Base-by-base conservation (phyloP, 1,140 invertebrate species). In the Eriocheir sinensis region DNA sequence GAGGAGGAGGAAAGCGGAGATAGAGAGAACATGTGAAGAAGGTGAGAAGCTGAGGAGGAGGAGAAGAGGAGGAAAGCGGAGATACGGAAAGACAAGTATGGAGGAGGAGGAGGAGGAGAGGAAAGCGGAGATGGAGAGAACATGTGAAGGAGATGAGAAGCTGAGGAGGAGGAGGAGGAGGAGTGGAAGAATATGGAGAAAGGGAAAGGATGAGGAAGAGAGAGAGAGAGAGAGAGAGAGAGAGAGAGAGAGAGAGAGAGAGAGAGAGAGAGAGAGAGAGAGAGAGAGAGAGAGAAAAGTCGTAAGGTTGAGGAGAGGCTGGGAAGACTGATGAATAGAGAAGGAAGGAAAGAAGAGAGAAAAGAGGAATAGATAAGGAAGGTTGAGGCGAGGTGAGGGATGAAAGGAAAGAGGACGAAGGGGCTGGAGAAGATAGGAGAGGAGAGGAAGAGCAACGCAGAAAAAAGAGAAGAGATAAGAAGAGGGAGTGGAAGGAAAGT, bases 241-340 rank as follows among this genome's bases (percentile, higher is more conserved):
- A n/a, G n/a, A n/a, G n/a, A n/a, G n/a, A n/a, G n/a, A n/a, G n/a
- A n/a, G n/a, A n/a, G n/a, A n/a, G n/a, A n/a, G n/a, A n/a, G n/a
- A n/a, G n/a, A n/a, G n/a, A n/a, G n/a, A n/a, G n/a, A n/a, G n/a
- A n/a, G n/a, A n/a, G n/a, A n/a, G n/a, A n/a, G n/a, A n/a, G n/a
- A n/a, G n/a, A n/a, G n/a, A n/a, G n/a, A n/a, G n/a, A n/a, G n/a
- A n/a, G n/a, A n/a, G n/a, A n/a, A n/a, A n/a, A n/a, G n/a, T n/a
- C n/a, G n/a, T n/a, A n/a, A n/a, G n/a, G n/a, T n/a, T n/a, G n/a
- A n/a, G n/a, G n/a, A n/a, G n/a, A n/a, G n/a, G n/a, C n/a, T n/a
- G 60, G 60, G n/a, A 72, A n/a, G 60, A n/a, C 60, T 72, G 60
- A 72, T 72, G 60, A 72, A 72, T n/a, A n/a, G n/a, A n/a, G n/a